Evolutionary conservation across 92 coral and sea anemone species (phyloP), one percentile per base, ranked within the genome.

Genomic region (Pocillopora grandis): DNA sequence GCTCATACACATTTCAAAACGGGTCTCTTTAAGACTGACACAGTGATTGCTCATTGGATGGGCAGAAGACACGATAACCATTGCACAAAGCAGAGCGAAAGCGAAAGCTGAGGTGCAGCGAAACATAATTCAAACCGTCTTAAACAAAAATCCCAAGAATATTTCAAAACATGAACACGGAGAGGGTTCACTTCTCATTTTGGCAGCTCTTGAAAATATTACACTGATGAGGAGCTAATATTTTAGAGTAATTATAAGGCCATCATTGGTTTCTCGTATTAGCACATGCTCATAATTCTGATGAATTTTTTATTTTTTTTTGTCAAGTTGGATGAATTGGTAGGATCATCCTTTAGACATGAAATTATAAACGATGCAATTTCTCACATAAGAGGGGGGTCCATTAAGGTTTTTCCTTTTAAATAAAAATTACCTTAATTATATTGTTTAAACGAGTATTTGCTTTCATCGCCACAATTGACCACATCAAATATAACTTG

Each of bases 1-100:
- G 2, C 37, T 64, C 71, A 9, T 72, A 27, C 86, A 82, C 48
- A 74, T 72, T 48, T 72, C 68, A 62, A 82, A 82, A 8, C 79
- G 59, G 15, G 60, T 42, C 55, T 27, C 69, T 35, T 27, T 33
- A 33, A 66, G 84, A 66, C 67, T 80, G 11, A 31, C 76, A 10
- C 84, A 80, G 12, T 56, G 67, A 16, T 68, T 33, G 10, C 58
- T 76, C 0, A 0, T 66, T 14, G 58, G 15, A 12, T 56, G 69
- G 33, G 15, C 7, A 31, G 67, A 58, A 1, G 35, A 63, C n/a
- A 13, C 33, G 9, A 33, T 10, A 20, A 33, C 19, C 31, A 55
- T 56, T 56, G 23, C 18, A 27, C 59, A 68, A 12, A 18, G 20
- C 6, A 77, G 56, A 77, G 37, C 9, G 23, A 12, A 77, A 77